Conservation (phyloP, 2,888 invertebrate species). For the Smittia aterrima region DNA sequence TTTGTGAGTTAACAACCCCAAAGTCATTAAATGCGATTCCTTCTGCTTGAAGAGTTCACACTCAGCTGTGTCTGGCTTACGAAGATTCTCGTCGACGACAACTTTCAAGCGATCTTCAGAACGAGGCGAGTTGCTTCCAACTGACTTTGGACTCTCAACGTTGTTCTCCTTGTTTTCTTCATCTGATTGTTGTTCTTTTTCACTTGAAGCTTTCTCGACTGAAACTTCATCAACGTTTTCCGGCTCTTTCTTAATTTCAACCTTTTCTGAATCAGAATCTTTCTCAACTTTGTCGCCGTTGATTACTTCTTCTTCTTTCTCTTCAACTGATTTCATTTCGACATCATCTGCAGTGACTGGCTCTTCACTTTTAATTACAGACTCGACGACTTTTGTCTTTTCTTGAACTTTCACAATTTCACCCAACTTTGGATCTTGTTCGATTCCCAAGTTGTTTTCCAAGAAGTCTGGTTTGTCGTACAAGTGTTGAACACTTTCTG, state of each 20-base stretch:
- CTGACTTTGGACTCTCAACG: slow-evolving; percentile 49
- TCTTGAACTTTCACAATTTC: slow-evolving; percentile 51
- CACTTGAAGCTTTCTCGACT: neutral
- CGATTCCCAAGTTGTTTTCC: slow-evolving; percentile 54
- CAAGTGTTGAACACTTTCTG: slow-evolving; percentile 52
- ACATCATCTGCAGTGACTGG: slow-evolving; percentile 20
- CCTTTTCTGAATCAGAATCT: neutral
- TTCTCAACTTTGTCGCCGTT: neutral
- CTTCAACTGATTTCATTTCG: slow-evolving; percentile 41
- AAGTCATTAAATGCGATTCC: slow-evolving; percentile 69
- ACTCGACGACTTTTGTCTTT: slow-evolving; percentile 34
- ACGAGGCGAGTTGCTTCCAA: slow-evolving; percentile 51
- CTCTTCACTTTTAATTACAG: neutral
- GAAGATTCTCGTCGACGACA: slow-evolving; percentile 40
- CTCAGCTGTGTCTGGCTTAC: slow-evolving; percentile 48
- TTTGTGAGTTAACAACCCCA: slow-evolving; percentile 72
- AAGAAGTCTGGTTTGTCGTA: slow-evolving; percentile 54
- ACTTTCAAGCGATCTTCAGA: slow-evolving; percentile 48
- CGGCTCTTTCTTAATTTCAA: neutral
- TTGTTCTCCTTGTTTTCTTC: slow-evolving; percentile 41
- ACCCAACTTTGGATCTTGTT: slow-evolving; percentile 54
- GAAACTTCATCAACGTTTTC: neutral
- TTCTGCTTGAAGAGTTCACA: slow-evolving; percentile 67
- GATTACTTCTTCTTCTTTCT: slow-evolving; percentile 32
- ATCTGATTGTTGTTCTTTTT: slow-evolving; percentile 3